phyloP scores from a whole-genome alignment of 1,140 invertebrate genomes.

The Drosophila parabipectinata region DNA sequence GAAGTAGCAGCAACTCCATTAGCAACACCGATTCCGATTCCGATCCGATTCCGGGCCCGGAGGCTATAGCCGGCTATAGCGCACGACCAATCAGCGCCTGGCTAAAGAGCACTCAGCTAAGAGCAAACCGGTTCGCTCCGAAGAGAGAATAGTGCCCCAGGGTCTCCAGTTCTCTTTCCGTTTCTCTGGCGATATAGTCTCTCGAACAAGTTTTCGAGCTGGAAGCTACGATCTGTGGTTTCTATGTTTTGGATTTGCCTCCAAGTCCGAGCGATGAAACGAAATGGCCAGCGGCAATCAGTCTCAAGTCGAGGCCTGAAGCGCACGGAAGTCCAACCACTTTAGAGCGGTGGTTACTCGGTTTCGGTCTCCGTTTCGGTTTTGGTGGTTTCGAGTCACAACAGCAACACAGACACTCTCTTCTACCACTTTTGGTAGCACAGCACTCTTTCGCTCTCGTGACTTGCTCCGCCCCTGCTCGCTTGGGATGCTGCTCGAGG shows the following conservation, averaged over 20 bases:
- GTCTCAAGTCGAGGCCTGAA: slow-evolving; percentile 74
- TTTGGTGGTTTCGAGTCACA: slow-evolving; percentile 11
- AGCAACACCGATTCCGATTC: slow-evolving; percentile 41
- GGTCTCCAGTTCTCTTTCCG: slow-evolving; percentile 22
- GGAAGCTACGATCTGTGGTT: background rate
- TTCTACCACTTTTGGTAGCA: slow-evolving; percentile 11
- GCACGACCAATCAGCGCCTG: slow-evolving; percentile 6
- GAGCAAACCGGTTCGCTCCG: slow-evolving; percentile 67
- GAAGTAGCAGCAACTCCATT: slow-evolving; percentile 60
- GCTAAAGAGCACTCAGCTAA: slow-evolving; percentile 63
- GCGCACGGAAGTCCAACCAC: slow-evolving; percentile 51
- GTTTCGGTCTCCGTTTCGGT: slow-evolving; percentile 17
- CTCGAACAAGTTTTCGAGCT: background rate
- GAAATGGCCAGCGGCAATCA: slow-evolving; percentile 70
- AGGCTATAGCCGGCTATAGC: slow-evolving; percentile 40
- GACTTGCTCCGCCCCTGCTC: slow-evolving; percentile 72
- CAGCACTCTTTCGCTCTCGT: slow-evolving; percentile 39
- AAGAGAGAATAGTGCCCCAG: slow-evolving; percentile 39
- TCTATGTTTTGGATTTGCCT: background rate
- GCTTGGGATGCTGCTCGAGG: slow-evolving; percentile 65
- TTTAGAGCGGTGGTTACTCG: background rate
- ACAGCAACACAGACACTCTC: slow-evolving; percentile 15
- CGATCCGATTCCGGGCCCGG: slow-evolving; percentile 39
- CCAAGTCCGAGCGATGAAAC: background rate
- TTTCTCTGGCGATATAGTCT: background rate